Conservation (phyloP, 1,140 invertebrate species). For the Caenorhabditis remanei region DNA sequence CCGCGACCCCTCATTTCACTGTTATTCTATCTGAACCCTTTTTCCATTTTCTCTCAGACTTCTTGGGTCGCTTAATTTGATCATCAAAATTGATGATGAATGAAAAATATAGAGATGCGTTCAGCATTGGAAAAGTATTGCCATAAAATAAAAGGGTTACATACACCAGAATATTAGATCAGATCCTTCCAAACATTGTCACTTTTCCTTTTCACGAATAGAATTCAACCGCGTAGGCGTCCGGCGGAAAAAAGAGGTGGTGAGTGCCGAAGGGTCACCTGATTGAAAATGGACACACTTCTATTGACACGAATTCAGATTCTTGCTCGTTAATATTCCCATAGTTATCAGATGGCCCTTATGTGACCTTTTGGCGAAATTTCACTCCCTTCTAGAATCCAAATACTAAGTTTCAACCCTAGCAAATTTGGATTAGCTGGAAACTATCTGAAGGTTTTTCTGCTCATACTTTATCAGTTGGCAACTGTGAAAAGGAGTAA, state of each 20-base stretch:
- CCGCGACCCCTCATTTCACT: background rate
- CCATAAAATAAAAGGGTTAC: slow-evolving; percentile 5
- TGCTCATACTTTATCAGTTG: background rate
- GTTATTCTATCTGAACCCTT: background rate
- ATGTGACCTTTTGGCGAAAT: background rate
- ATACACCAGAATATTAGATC: slow-evolving; percentile 55
- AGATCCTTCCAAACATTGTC: slow-evolving; percentile 13
- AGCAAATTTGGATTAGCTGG: no score
- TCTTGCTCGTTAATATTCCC: background rate
- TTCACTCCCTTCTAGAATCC: no score
- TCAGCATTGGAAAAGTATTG: background rate
- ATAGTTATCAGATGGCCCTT: background rate
- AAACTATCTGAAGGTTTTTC: no score
- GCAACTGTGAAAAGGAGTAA: background rate
- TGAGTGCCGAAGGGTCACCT: slow-evolving; percentile 27
- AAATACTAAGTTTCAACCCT: no score
- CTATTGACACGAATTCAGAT: background rate
- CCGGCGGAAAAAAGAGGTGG: background rate
- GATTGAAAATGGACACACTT: slow-evolving; percentile 22
- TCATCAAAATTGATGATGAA: background rate
- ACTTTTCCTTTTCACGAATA: background rate
- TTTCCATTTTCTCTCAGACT: no score
- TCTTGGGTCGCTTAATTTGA: no score
- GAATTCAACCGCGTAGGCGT: slow-evolving; percentile 40
- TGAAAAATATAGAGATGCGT: background rate